A percentile compares a stretch with the other conserved stretches of the same genome.
Evolutionary conservation across 2,888 invertebrate species (phyloP).

Genomic region (Mylabris sibirica): DNA sequence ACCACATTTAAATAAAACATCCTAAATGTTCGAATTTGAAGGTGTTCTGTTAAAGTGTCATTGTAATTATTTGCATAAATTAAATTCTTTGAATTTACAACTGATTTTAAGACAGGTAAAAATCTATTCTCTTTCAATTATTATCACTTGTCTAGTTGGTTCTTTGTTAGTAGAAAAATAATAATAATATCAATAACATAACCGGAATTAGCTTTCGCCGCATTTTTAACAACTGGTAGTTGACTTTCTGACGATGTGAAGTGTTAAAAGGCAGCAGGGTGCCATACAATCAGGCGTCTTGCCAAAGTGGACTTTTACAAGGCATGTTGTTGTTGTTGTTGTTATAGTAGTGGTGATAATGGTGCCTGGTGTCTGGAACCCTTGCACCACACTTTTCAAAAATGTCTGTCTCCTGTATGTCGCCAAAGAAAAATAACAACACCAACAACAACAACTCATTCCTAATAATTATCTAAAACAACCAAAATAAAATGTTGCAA

Average conservation of each 20-base stretch:
- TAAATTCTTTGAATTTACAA: background rate
- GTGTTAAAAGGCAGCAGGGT: conserved; percentile 7
- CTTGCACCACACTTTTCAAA: background rate
- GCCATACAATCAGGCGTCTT: conserved; percentile 4
- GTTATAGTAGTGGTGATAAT: background rate
- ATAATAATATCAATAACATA: background rate
- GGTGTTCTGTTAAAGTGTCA: too few relatives aligned
- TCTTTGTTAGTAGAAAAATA: background rate
- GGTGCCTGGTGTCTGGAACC: conserved; percentile 3
- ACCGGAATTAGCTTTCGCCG: background rate
- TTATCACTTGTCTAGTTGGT: background rate
- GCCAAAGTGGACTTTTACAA: conserved; percentile 9
- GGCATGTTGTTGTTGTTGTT: too few relatives aligned
- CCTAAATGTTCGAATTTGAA: too few relatives aligned
- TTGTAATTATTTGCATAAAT: too few relatives aligned
- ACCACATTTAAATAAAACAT: too few relatives aligned
- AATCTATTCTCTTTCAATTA: background rate
- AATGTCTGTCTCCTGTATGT: background rate
- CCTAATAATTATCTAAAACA: background rate
- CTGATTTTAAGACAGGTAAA: background rate
- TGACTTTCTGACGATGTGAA: background rate
- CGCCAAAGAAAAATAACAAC: background rate
- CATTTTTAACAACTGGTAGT: background rate
- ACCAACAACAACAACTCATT: background rate
- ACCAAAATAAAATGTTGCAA: background rate